Conservation (phyloP, 2,113 vertebrate species). For the Hydrolagus affinis region DNA sequence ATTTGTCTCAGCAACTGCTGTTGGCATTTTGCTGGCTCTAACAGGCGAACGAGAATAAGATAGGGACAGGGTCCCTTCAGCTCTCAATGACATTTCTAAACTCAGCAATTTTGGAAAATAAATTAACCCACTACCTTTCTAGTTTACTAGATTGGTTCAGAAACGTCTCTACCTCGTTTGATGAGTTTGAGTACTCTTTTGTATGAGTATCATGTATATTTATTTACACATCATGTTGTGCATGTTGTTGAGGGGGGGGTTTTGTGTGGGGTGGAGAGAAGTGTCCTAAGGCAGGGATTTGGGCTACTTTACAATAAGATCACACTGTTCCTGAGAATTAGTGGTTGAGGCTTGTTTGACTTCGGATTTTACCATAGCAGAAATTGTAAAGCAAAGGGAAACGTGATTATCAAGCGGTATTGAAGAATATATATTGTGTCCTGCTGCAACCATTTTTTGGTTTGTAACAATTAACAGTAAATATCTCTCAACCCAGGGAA, state of each 20-base stretch:
- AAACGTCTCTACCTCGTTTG: slow-evolving; percentile 37
- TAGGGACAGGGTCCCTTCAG: neutral
- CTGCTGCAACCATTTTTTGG: too few relatives aligned
- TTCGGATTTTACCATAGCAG: slow-evolving; percentile 6
- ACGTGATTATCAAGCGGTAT: too few relatives aligned
- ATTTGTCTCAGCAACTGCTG: slow-evolving; percentile 58
- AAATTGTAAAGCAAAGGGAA: neutral
- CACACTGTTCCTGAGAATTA: neutral
- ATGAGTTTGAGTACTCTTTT: slow-evolving; percentile 37
- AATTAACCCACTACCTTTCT: slow-evolving; percentile 47
- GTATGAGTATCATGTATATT: slow-evolving; percentile 13
- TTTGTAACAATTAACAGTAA: too few relatives aligned
- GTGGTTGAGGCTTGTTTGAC: neutral
- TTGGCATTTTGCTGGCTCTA: slow-evolving; percentile 52
- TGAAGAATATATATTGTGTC: too few relatives aligned
- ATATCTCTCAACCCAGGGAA: too few relatives aligned
- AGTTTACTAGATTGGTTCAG: slow-evolving; percentile 38
- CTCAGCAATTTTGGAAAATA: neutral
- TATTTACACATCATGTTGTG: neutral
- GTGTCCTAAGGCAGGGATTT: neutral
- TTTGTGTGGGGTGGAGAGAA: too few relatives aligned
- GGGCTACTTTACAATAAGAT: neutral
- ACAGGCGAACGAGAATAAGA: slow-evolving; percentile 31
- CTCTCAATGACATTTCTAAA: neutral
- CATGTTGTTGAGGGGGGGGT: neutral